Conservation (phyloP, 2,113 vertebrate species). For the Pagrus major region DNA sequence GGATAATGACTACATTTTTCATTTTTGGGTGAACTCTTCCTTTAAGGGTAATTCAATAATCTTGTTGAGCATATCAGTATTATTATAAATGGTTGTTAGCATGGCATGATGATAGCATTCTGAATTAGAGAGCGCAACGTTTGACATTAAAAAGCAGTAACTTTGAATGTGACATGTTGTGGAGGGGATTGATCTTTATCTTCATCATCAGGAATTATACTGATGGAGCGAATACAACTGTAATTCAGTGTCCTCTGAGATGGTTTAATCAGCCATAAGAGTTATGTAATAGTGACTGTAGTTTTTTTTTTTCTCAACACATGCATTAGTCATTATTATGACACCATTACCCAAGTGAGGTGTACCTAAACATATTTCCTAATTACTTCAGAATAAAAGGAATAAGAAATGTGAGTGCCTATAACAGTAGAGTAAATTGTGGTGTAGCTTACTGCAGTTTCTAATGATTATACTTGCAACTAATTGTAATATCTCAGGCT, state of each 20-base stretch:
- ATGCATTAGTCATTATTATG: not conserved
- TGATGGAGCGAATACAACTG: not conserved
- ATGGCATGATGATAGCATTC: too few species aligned
- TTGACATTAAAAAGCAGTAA: not conserved
- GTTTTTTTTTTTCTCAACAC: not conserved
- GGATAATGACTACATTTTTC: too few species aligned
- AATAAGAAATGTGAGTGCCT: not conserved
- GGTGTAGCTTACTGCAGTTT: not conserved
- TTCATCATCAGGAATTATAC: not conserved
- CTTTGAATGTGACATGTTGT: not conserved
- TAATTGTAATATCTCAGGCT: not conserved
- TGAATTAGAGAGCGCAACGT: not conserved
- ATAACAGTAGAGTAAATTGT: not conserved
- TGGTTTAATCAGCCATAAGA: not conserved
- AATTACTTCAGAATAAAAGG: not conserved
- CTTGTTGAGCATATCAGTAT: not conserved
- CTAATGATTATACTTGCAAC: not conserved
- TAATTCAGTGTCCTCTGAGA: not conserved
- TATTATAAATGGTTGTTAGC: not conserved
- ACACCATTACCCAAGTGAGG: not conserved
- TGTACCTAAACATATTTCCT: not conserved
- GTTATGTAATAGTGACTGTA: not conserved
- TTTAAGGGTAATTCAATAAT: not conserved
- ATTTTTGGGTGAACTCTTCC: too few species aligned
- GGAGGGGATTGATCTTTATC: too few species aligned